Percentiles rank a stretch among this genome's conserved stretches.
Evolutionary conservation across 2,888 invertebrate species (phyloP).

Genomic region (Galeruca laticollis): DNA sequence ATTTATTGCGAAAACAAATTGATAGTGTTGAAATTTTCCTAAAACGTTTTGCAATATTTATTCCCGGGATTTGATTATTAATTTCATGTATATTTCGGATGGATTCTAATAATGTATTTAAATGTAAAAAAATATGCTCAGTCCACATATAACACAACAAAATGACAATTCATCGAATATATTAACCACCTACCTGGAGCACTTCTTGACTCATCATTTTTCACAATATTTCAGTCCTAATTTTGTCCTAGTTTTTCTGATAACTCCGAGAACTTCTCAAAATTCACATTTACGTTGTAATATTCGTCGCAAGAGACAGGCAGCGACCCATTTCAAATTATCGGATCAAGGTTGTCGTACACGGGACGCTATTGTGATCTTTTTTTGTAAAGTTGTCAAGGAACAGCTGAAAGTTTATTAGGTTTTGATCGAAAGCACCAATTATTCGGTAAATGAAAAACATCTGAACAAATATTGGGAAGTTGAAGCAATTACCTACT

Average conservation of each 20-base stretch:
- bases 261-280: conserved; percentile 11
- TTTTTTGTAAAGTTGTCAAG: conserved; percentile 8
- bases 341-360: conserved; percentile 13
- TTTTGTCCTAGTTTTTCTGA: not conserved
- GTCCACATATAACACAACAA: not conserved
- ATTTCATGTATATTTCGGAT: no score
- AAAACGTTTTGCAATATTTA: no score
- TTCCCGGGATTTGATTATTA: no score
- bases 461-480: no score
- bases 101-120: no score
- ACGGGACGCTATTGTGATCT: not conserved
- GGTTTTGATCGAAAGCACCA: not conserved
- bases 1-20: no score
- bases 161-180: not conserved
- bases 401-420: conserved; percentile 11
- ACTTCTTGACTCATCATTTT: conserved; percentile 61
- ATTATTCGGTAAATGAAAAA: not conserved
- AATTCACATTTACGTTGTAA: conserved; percentile 15
- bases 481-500: no score
- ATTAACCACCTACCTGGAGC: conserved; percentile 34
- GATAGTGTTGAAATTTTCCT: no score
- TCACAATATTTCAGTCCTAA: not conserved
- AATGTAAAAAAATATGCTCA: no score
- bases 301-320: conserved; percentile 6
- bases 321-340: conserved; percentile 34